Percentiles rank a stretch among this genome's conserved stretches.
These are phyloP conservation scores for Batillaria attramentaria DNA, from an alignment of 1,140 invertebrate species.

Conservation along the genomic window DNA sequence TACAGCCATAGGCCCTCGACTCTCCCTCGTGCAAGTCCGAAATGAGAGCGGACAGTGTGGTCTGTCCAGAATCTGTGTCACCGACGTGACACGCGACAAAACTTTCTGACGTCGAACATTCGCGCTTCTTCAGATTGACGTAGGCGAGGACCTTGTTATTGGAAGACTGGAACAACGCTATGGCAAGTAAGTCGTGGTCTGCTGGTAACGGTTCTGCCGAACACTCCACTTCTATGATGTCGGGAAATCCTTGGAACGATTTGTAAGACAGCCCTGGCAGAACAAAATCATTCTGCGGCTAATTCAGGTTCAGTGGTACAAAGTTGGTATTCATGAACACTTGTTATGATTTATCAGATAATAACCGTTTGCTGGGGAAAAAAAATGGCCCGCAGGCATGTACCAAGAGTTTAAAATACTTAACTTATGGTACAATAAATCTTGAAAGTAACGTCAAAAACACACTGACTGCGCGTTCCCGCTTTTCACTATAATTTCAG, in stretches of 20 bases:
- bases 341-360: no score
- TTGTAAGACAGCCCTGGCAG: slow-evolving; percentile 13
- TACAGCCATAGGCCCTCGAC: slow-evolving; percentile 17
- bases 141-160: neutral
- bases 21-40: slow-evolving; percentile 5
- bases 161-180: neutral
- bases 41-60: neutral
- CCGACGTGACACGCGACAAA: neutral
- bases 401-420: no score
- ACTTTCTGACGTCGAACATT: neutral
- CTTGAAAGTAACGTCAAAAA: no score
- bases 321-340: no score
- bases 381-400: no score
- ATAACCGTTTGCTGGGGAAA: no score
- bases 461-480: no score
- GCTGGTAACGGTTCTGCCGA: neutral
- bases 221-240: slow-evolving; percentile 5
- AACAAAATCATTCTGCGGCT: no score
- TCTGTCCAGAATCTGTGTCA: neutral
- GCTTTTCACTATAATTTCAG: no score
- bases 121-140: neutral
- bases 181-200: neutral
- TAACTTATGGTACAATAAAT: no score
- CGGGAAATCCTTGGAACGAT: neutral
- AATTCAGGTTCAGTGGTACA: no score